These are phyloP conservation scores for Bostrychus sinensis DNA, from an alignment of 2,113 vertebrate genomes.

Conservation along the genomic window DNA sequence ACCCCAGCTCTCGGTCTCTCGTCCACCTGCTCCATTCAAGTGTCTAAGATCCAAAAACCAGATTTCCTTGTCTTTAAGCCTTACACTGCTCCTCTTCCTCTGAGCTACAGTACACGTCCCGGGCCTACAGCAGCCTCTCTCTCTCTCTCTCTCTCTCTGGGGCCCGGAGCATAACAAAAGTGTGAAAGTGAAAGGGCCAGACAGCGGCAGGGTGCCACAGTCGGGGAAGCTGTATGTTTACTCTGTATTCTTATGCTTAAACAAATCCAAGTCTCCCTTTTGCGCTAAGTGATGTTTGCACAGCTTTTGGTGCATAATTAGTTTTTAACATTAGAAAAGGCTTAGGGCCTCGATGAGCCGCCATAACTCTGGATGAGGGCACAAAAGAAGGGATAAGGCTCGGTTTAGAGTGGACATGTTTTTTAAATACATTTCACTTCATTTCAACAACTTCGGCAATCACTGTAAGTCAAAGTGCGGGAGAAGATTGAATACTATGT, in stretches of 20 bases:
- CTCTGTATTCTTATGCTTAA: conserved; percentile 68
- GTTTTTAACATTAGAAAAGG: conserved; percentile 66
- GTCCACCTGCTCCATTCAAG: conserved; percentile 11
- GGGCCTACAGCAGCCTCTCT: background rate
- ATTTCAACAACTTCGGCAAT: background rate
- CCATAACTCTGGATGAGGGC: background rate
- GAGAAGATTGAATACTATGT: background rate
- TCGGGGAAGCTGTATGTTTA: conserved; percentile 55
- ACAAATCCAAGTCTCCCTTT: conserved; percentile 36
- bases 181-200: conserved; percentile 37
- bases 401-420: background rate
- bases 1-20: background rate
- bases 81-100: background rate
- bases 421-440: conserved; percentile 1
- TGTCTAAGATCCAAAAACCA: background rate
- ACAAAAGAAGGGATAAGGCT: background rate
- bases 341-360: conserved; percentile 13
- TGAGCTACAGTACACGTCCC: conserved; percentile 7
- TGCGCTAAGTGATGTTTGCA: conserved; percentile 59
- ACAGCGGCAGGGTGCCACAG: conserved; percentile 36
- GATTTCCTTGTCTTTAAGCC: background rate
- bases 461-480: conserved; percentile 1
- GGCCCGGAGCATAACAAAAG: conserved; percentile 49
- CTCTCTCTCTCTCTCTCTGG: conserved; percentile 7
- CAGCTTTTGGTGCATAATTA: conserved; percentile 69